Evolutionary conservation across 35 echinoderm and acorn worm genomes (phyloP), one percentile per base, ranked within the genome.

Genomic region (Patiria miniata): DNA sequence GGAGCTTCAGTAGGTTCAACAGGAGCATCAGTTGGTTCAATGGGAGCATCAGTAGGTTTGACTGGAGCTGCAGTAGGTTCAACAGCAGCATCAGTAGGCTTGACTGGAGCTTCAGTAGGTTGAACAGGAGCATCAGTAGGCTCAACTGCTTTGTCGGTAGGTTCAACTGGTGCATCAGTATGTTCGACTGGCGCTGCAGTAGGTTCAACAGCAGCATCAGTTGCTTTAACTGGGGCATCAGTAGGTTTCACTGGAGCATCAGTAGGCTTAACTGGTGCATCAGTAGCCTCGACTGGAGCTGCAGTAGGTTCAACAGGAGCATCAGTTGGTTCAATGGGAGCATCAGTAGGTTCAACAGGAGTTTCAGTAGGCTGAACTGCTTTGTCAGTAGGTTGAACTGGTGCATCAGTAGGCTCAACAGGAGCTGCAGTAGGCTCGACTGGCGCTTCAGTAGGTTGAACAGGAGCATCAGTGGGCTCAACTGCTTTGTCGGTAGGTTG

Each of bases 251-350:
- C 26, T 58, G 51, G 61, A 26, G 26, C 56, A 58, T 30, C 51
- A 57, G 52, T 39, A 15, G 50, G 52, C n/a, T 50, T 21, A 52
- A 40, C 37, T 79, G 77, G 77, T 36, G 77, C 77, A 40, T 82
- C 80, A 51, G 80, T 40, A 2, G 52, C 21, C 10, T 26, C 0
- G 16, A 9, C 81, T 37, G 32, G 30, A 9, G 26, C 52, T 5
- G 32, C 53, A 37, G 33, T 56, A 18, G 8, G 23, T 34, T 36
- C 12, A 30, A 36, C 51, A 5, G 51, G 51, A 17, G 51, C 19
- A 56, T 56, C 81, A 57, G 51, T 30, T 12, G 23, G 47, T 15
- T 34, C 81, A 21, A 14, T 52, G 9, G 51, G 33, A 2, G 52
- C 18, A n/a, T 58, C 36, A 51, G 26, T 26, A 3, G 81, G 37